These are phyloP conservation scores for Etheostoma spectabile DNA, from an alignment of 2,113 vertebrate species.

Conservation along the genomic window DNA sequence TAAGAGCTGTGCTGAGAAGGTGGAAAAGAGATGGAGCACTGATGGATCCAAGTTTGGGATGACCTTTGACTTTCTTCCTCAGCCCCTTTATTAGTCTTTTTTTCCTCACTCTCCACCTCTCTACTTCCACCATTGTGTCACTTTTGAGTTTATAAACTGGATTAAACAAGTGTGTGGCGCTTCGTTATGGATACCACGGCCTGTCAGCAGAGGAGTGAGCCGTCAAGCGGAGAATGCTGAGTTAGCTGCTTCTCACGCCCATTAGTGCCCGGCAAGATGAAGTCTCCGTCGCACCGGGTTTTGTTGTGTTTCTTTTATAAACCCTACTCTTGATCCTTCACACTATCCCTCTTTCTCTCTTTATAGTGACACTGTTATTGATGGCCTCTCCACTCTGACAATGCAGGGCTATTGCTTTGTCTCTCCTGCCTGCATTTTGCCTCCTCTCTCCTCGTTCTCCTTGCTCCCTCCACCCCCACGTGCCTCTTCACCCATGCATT, in stretches of 20 bases:
- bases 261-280: slow-evolving; percentile 73
- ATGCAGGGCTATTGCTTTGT: slow-evolving; percentile 71
- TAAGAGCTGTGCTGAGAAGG: slow-evolving; percentile 21
- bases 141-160: slow-evolving; percentile 51
- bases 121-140: slow-evolving; percentile 48
- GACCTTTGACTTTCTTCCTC: slow-evolving; percentile 77
- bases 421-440: slow-evolving; percentile 52
- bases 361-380: slow-evolving; percentile 75
- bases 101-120: slow-evolving; percentile 31
- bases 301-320: slow-evolving; percentile 76
- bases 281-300: slow-evolving; percentile 64
- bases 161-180: slow-evolving; percentile 88
- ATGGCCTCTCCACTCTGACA: slow-evolving; percentile 78
- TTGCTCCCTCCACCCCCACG: not conserved
- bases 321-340: slow-evolving; percentile 55
- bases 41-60: slow-evolving; percentile 82
- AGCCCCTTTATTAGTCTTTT: slow-evolving; percentile 21
- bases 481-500: slow-evolving; percentile 30
- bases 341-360: slow-evolving; percentile 63
- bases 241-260: slow-evolving; percentile 70
- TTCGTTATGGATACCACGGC: slow-evolving; percentile 76
- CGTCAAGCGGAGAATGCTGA: slow-evolving; percentile 71
- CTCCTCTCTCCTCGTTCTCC: slow-evolving; percentile 32
- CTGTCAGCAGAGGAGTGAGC: slow-evolving; percentile 80
- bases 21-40: slow-evolving; percentile 76